A percentile compares a stretch with the other conserved stretches of the same genome.
Evolutionary conservation across 2,888 invertebrate species (phyloP).

Genomic region (Eutolmus rufibarbis): DNA sequence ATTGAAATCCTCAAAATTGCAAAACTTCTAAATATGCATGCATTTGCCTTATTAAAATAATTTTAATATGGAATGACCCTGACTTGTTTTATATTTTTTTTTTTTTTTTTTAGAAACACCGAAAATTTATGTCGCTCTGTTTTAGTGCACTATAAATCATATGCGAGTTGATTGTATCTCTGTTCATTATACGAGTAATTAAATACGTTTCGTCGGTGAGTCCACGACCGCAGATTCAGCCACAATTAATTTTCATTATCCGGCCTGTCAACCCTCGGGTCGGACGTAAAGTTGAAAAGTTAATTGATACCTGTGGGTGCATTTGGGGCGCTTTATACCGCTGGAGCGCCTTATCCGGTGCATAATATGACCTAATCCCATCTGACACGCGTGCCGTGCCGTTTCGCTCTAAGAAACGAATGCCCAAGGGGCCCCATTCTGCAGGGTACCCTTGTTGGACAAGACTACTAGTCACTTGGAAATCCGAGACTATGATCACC

Average conservation of each 20-base stretch:
- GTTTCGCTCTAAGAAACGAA: neutral
- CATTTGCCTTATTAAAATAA: neutral
- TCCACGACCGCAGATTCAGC: neutral
- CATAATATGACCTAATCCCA: constrained; percentile 17
- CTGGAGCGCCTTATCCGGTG: neutral
- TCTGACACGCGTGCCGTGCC: neutral
- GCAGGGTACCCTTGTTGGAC: neutral
- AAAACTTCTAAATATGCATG: neutral
- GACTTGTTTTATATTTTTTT: neutral
- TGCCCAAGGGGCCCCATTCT: neutral
- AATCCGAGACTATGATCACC: neutral
- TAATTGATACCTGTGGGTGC: constrained; percentile 19
- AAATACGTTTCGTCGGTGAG: neutral
- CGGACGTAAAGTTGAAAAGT: neutral
- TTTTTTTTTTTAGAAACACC: neutral
- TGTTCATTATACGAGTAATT: neutral
- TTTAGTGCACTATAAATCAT: neutral
- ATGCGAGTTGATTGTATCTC: neutral
- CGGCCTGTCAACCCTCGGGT: neutral
- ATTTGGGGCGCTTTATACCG: neutral
- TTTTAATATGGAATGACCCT: neutral
- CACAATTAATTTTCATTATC: constrained; percentile 32
- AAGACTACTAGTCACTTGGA: constrained; percentile 11
- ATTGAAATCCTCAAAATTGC: neutral
- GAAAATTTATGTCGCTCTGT: neutral